These are phyloP conservation scores for Brachypalpus laphriformis DNA, from an alignment of 2,888 invertebrate species.

Conservation along the genomic window DNA sequence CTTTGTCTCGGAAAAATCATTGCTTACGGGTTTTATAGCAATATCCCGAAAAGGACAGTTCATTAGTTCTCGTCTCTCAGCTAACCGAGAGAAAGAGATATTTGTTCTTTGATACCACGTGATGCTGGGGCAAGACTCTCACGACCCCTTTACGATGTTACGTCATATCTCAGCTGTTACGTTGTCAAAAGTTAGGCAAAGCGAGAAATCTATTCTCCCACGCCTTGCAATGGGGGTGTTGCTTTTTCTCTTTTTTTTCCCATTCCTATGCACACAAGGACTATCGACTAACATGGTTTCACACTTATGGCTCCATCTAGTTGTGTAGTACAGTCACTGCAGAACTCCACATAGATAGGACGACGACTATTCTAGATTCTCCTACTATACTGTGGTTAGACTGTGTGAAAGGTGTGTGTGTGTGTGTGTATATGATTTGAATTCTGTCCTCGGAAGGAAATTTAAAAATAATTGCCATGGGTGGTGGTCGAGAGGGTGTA, in stretches of 20 bases:
- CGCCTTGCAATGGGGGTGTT: constrained; percentile 27
- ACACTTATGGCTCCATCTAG: constrained; percentile 66
- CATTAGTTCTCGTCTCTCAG: not conserved
- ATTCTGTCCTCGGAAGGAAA: constrained; percentile 46
- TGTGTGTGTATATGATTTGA: constrained; percentile 41
- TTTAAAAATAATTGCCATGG: constrained; percentile 57
- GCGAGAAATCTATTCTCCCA: constrained; percentile 53
- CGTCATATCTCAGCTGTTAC: constrained; percentile 83
- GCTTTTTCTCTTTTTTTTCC: not conserved
- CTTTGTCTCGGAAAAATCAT: constrained; percentile 51
- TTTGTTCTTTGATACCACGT: constrained; percentile 69
- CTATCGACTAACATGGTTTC: constrained; percentile 64
- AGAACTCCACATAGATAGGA: not conserved
- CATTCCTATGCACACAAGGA: constrained; percentile 31
- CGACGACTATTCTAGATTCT: not conserved
- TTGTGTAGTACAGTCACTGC: constrained; percentile 21
- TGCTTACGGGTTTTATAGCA: constrained; percentile 29
- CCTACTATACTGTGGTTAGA: constrained; percentile 10
- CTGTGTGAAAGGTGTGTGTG: not conserved
- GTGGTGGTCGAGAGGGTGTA: not conserved
- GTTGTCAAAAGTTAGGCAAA: constrained; percentile 62
- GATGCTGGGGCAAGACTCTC: constrained; percentile 69
- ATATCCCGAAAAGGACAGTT: constrained; percentile 18
- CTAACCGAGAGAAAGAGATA: not conserved
- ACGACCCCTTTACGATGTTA: constrained; percentile 78